Evolutionary conservation across 1,140 invertebrate species (phyloP).

Genomic region (Drosophila chauvacae): DNA sequence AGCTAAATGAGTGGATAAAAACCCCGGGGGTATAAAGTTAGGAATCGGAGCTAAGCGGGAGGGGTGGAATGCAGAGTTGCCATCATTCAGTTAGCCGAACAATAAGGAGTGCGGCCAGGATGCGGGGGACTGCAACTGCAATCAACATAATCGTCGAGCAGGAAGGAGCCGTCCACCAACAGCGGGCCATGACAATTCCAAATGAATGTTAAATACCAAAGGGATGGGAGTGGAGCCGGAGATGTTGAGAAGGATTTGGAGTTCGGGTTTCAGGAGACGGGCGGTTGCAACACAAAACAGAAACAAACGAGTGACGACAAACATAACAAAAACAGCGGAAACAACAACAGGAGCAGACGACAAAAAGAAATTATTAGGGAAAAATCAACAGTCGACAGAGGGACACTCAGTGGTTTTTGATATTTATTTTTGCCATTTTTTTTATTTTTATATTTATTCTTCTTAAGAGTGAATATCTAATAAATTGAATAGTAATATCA

Average conservation of each 20-base stretch:
- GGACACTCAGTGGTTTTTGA: background rate
- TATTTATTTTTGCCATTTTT: too few relatives aligned
- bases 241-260: background rate
- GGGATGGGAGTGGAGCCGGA: constrained; percentile 31
- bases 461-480: too few relatives aligned
- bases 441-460: too few relatives aligned
- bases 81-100: constrained; percentile 77
- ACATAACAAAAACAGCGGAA: constrained; percentile 64
- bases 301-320: constrained; percentile 70
- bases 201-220: constrained; percentile 79
- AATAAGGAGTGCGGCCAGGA: constrained; percentile 59
- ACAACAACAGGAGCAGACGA: constrained; percentile 32
- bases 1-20: constrained; percentile 77
- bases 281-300: constrained; percentile 40
- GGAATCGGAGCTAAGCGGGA: background rate
- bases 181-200: constrained; percentile 75
- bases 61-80: background rate
- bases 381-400: background rate
- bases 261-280: background rate
- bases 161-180: constrained; percentile 62
- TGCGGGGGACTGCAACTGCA: constrained; percentile 53
- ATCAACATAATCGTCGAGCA: constrained; percentile 79
- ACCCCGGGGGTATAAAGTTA: constrained; percentile 35
- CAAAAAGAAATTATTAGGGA: constrained; percentile 31
- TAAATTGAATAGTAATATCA: fast-evolving